Evolutionary conservation across 2,888 invertebrate genomes (phyloP), one percentile per base, ranked within the genome.

Genomic region (Nebria brevicollis): DNA sequence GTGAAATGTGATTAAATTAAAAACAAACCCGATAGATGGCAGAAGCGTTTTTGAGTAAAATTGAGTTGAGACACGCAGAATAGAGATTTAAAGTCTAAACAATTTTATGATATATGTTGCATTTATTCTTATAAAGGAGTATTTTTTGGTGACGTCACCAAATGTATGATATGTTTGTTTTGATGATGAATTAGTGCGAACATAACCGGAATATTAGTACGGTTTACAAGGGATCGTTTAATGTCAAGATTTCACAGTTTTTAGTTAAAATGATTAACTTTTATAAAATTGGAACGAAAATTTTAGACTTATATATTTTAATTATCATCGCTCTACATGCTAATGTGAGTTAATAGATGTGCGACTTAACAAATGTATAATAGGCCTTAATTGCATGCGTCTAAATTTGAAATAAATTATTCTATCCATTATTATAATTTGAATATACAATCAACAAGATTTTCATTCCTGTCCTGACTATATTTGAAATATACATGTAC

Each of bases 321-420:
- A 5, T 13, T 64, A 26, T 64, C 75, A 75, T 64, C 75, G 80
- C 80, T 34, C 80, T 80, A 80, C 68, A 75, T 80, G 11, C 80
- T 75, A 80, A 7, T 4, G 75, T 80, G 70, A 64, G 4, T 54
- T 54, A 54, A 13, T 54, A 54, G 54, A 20, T 54, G 66, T 75
- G 75, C 80, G 75, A 74, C 65, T 70, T 77, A 80, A 80, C 79
- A 80, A 80, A 74, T 75, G 66, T 80, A 70, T 25, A 20, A 70
- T 70, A 80, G 80, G 80, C 80, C 80, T 75, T 80, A 73, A 43
- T 78, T 73, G 73, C 78, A 78, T 78, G 78, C 78, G 66, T 34
- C 78, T 78, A 78, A 43, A 26, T 15, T 42, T 70, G 26, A 70
- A 70, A 11, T 70, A 70, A 11, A n/a, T 70, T 70, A 70, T 20